A percentile compares a stretch with the other conserved stretches of the same genome.
Evolutionary conservation across 2,888 invertebrate genomes (phyloP).

Genomic region (Calliscelio sp.): DNA sequence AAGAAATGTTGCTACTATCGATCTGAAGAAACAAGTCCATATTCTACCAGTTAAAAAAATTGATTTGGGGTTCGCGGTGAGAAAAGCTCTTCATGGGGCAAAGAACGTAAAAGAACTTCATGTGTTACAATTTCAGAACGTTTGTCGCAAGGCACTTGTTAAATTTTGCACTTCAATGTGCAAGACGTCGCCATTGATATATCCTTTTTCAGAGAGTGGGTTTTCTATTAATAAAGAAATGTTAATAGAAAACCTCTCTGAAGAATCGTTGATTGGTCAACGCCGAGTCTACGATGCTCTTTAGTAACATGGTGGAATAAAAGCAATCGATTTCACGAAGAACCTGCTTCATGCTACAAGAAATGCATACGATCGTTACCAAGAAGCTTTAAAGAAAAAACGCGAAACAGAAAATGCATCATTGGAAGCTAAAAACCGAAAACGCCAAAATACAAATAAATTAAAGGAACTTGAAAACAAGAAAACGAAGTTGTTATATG

Average conservation of each 20-base stretch:
- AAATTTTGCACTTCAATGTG: background rate
- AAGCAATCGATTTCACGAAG: conserved; percentile 3
- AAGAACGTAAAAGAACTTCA: conserved; percentile 35
- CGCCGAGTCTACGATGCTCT: conserved; percentile 27
- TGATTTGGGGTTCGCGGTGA: conserved; percentile 24
- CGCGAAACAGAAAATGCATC: no score
- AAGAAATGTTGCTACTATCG: background rate
- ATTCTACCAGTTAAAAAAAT: conserved; percentile 5
- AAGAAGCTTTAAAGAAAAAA: conserved; percentile 4
- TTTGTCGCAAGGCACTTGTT: background rate
- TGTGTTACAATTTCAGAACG: conserved; percentile 8
- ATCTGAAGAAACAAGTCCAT: conserved; percentile 1
- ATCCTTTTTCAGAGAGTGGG: background rate
- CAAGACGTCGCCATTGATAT: background rate
- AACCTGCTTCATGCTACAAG: conserved; percentile 22
- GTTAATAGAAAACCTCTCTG: conserved; percentile 43
- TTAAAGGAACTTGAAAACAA: background rate
- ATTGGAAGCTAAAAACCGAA: background rate
- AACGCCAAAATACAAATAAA: conserved; percentile 1
- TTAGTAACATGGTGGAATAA: conserved; percentile 21
- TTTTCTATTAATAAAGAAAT: conserved; percentile 54
- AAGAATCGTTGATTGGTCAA: conserved; percentile 16
- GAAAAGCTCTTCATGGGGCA: conserved; percentile 1
- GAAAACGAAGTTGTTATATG: background rate
- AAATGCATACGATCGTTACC: conserved; percentile 2